These are phyloP conservation scores for Thamnophis sirtalis DNA, from an alignment of 2,113 vertebrate genomes.

Conservation along the genomic window DNA sequence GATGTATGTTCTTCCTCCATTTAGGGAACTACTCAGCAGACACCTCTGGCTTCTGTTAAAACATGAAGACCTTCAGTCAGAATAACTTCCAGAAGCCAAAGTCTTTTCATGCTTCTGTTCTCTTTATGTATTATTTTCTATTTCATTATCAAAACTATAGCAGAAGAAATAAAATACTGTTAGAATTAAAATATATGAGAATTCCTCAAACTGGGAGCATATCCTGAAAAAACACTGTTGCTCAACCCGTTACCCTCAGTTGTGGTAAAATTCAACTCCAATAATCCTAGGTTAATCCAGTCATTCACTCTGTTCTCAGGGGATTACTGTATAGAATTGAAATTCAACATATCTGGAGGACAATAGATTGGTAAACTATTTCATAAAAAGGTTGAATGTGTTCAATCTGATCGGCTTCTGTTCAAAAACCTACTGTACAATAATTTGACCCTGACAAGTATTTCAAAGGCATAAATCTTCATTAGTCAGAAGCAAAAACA, in stretches of 20 bases:
- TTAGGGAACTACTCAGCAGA: neutral
- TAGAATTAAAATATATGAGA: neutral
- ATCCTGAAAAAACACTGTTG: neutral
- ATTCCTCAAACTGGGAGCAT: neutral
- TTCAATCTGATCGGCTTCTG: neutral
- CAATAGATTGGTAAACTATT: neutral
- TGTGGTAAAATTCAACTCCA: neutral
- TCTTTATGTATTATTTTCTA: neutral
- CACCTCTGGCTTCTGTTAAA: neutral
- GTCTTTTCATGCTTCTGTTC: neutral
- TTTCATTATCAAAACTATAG: neutral
- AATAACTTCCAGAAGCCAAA: neutral
- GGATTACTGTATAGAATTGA: neutral
- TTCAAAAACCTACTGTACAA: slow-evolving; percentile 22
- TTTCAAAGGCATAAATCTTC: slow-evolving; percentile 60
- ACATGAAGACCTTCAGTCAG: neutral
- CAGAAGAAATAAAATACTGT: neutral
- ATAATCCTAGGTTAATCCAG: neutral
- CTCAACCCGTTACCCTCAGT: neutral
- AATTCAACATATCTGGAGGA: neutral
- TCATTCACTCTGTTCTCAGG: neutral
- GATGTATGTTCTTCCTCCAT: neutral
- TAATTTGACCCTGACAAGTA: slow-evolving; percentile 33
- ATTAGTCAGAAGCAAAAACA: slow-evolving; percentile 53
- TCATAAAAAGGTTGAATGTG: neutral